phyloP scores from a whole-genome alignment of 1,140 invertebrate species.

The Venturia canescens region DNA sequence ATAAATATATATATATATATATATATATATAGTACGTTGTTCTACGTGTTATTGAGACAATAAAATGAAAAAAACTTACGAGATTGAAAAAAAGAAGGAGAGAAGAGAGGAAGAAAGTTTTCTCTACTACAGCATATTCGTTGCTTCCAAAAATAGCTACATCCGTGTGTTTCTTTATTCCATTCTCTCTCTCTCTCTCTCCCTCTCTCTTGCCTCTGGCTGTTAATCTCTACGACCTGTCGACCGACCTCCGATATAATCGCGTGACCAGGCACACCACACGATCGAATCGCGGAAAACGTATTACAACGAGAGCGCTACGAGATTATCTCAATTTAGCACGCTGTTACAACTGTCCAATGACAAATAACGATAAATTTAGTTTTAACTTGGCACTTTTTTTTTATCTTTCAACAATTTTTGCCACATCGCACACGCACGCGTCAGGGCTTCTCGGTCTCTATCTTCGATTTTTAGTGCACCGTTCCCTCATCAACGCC shows the following conservation, averaged over 20 bases:
- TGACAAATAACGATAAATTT: background rate
- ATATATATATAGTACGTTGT: constrained; percentile 41
- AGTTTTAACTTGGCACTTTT: constrained; percentile 21
- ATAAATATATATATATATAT: constrained; percentile 37
- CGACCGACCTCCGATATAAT: constrained; percentile 16
- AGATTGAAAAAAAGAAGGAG: background rate
- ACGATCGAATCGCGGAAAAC: constrained; percentile 12
- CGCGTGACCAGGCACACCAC: background rate
- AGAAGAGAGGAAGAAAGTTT: background rate
- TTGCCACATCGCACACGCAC: background rate
- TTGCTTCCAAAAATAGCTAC: background rate
- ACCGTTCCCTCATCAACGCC: background rate
- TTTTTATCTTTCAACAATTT: background rate
- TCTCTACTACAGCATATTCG: constrained; percentile 14
- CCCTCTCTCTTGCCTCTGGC: background rate
- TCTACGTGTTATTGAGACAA: constrained; percentile 46
- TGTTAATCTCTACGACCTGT: constrained; percentile 10
- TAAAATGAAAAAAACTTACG: constrained; percentile 37
- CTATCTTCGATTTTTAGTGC: background rate
- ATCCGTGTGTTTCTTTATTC: too few species aligned
- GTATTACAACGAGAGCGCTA: background rate
- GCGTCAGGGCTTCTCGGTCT: background rate
- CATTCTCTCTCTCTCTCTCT: background rate
- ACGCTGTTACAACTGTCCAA: background rate
- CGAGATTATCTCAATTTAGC: background rate